A percentile compares a stretch with the other conserved stretches of the same genome.
phyloP scores from a whole-genome alignment of 2,797 vertebrate species.

The Botia almorhae region DNA sequence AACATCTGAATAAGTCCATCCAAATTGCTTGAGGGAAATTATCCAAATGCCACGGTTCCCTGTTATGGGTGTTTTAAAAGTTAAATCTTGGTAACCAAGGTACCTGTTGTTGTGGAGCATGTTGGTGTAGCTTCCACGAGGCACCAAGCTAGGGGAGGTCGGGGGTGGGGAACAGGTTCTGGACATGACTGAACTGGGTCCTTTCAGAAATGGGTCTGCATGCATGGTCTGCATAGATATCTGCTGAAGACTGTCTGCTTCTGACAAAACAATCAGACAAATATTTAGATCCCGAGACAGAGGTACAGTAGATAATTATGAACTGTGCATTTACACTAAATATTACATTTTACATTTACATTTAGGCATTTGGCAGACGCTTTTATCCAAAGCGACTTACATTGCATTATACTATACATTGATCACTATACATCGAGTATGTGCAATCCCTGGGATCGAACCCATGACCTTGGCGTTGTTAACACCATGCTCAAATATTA shows the following conservation, averaged over 20 bases:
- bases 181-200: slow-evolving; percentile 79
- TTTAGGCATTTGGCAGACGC: too few species aligned
- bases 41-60: too few species aligned
- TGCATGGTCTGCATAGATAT: slow-evolving; percentile 94
- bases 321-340: neutral
- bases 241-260: slow-evolving; percentile 93
- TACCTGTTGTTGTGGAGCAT: slow-evolving; percentile 86
- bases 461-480: too few species aligned
- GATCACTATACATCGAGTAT: too few species aligned
- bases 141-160: slow-evolving; percentile 75
- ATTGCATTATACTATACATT: too few species aligned
- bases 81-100: neutral
- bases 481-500: too few species aligned
- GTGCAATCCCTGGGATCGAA: too few species aligned
- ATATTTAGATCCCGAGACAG: neutral
- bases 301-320: neutral
- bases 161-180: slow-evolving; percentile 87
- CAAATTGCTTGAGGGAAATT: neutral
- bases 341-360: too few species aligned
- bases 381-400: too few species aligned
- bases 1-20: neutral
- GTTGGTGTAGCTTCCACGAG: slow-evolving; percentile 90
- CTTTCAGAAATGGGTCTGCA: slow-evolving; percentile 93
- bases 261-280: slow-evolving; percentile 66
- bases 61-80: neutral